Conservation (phyloP, 1,140 invertebrate genomes). For the Polyergus mexicanus region DNA sequence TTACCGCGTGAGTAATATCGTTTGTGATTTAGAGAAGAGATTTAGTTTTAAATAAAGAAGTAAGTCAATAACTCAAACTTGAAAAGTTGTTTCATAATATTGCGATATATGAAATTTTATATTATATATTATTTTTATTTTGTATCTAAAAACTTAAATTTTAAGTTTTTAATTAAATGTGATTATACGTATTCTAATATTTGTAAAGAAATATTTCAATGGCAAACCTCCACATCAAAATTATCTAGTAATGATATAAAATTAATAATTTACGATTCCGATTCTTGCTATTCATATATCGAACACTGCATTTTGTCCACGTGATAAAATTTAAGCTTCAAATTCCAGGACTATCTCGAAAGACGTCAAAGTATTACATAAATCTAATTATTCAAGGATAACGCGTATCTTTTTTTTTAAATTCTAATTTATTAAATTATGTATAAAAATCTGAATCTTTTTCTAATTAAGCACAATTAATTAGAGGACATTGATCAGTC, state of each 20-base stretch:
- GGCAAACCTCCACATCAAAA: neutral
- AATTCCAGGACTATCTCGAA: too few relatives aligned
- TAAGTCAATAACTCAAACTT: neutral
- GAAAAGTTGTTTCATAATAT: neutral
- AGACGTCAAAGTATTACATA: too few relatives aligned
- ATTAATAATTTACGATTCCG: neutral
- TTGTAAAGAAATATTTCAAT: neutral
- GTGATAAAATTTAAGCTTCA: too few relatives aligned
- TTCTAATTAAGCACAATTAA: neutral
- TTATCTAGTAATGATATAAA: neutral
- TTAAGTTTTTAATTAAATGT: slow-evolving; percentile 26
- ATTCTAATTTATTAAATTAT: neutral
- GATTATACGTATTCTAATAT: neutral
- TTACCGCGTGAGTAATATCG: slow-evolving; percentile 48
- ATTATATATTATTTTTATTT: neutral
- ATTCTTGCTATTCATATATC: too few relatives aligned
- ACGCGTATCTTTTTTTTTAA: neutral
- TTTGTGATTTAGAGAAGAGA: slow-evolving; percentile 24
- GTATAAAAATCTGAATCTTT: neutral
- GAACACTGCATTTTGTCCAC: too few relatives aligned
- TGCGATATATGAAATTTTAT: neutral
- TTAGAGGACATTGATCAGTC: slow-evolving; percentile 6
- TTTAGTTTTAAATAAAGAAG: slow-evolving; percentile 28
- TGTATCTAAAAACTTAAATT: neutral
- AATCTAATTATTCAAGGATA: neutral